These are phyloP conservation scores for Anadara kagoshimensis DNA, from an alignment of 1,140 invertebrate species.

Conservation along the genomic window DNA sequence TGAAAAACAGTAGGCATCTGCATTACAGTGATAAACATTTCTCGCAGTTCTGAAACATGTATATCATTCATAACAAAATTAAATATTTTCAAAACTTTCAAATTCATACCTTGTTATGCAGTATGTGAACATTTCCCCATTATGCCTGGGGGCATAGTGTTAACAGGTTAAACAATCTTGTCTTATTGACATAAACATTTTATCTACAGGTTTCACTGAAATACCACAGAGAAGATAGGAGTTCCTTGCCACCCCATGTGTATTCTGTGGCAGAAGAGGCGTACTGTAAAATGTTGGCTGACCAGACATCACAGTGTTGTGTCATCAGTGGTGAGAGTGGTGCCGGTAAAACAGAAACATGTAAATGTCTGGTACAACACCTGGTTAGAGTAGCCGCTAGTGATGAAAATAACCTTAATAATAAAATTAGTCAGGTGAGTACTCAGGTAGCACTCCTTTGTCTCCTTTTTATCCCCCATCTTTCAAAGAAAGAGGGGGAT, in stretches of 20 bases:
- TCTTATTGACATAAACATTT: background rate
- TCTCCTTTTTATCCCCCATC: no score
- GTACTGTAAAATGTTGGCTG: conserved; percentile 88
- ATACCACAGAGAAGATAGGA: conserved; percentile 42
- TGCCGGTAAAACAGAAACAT: conserved; percentile 95
- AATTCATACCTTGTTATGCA: no score
- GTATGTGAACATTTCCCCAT: no score
- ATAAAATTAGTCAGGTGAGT: conserved; percentile 61
- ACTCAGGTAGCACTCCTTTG: no score
- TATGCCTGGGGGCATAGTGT: no score
- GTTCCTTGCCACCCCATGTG: conserved; percentile 84
- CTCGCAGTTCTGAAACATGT: no score
- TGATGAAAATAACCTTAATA: conserved; percentile 53
- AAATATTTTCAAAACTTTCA: no score
- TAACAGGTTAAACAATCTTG: no score
- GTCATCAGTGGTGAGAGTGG: conserved; percentile 94
- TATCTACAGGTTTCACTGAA: conserved; percentile 51
- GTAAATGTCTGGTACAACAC: conserved; percentile 64
- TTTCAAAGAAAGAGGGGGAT: no score
- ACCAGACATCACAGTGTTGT: conserved; percentile 74
- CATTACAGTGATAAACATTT: no score
- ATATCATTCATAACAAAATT: no score
- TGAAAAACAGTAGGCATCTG: no score
- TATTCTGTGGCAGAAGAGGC: conserved; percentile 85
- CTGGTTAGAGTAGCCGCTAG: conserved; percentile 49